Conservation (phyloP, 2,888 invertebrate genomes). For the Unio delphinus region DNA sequence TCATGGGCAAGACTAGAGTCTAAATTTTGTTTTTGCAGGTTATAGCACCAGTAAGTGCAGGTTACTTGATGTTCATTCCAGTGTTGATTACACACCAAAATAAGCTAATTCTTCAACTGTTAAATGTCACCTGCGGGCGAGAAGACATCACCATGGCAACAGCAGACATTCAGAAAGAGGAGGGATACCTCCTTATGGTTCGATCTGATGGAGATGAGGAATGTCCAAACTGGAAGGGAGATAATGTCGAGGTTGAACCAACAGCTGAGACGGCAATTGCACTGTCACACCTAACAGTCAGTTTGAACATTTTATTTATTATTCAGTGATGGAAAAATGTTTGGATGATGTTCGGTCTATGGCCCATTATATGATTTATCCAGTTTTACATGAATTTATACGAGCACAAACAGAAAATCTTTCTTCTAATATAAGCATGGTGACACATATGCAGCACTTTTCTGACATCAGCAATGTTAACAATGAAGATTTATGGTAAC, state of each 20-base stretch:
- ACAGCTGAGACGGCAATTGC: conserved; percentile 73
- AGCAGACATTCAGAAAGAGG: conserved; percentile 29
- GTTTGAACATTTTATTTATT: background rate
- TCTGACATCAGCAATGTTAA: too few relatives aligned
- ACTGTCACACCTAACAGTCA: conserved; percentile 71
- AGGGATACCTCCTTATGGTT: conserved; percentile 71
- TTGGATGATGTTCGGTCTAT: background rate
- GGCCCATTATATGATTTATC: background rate
- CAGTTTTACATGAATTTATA: background rate
- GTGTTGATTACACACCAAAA: conserved; percentile 63
- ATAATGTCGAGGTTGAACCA: conserved; percentile 69
- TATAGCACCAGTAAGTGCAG: conserved; percentile 67
- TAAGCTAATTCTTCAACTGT: conserved; percentile 69
- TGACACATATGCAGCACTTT: too few relatives aligned
- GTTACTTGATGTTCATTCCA: conserved; percentile 72
- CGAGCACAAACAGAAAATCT: too few relatives aligned
- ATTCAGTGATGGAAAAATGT: background rate
- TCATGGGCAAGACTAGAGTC: background rate
- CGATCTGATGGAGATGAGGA: conserved; percentile 38
- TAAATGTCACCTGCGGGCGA: conserved; percentile 73
- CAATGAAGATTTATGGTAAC: too few relatives aligned
- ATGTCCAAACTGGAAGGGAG: conserved; percentile 67
- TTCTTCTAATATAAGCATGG: too few relatives aligned
- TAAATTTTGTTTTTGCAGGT: conserved; percentile 44
- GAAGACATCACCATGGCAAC: conserved; percentile 56